Evolutionary conservation across 2,888 invertebrate species (phyloP), one percentile per base, ranked within the genome.

Genomic region (Neria commutata): DNA sequence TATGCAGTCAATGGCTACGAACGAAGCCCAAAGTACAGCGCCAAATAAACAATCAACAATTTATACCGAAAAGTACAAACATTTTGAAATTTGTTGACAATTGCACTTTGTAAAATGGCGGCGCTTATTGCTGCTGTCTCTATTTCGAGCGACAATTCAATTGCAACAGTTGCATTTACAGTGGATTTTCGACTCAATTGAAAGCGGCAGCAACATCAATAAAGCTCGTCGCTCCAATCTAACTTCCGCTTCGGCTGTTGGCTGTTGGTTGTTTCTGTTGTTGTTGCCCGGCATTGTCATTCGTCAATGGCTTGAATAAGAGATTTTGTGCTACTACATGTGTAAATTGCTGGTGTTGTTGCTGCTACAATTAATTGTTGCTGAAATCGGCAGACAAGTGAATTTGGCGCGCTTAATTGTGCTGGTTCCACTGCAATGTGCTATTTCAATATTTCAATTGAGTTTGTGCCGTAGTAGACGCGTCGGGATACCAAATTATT

Each of bases 21-120:
- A n/a, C n/a, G n/a, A n/a, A n/a, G n/a, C n/a, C n/a, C n/a, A n/a
- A n/a, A n/a, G n/a, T n/a, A 37, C 37, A 37, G 8, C n/a, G 37
- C n/a, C 37, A 42, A 19, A 42, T 21, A 42, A 42, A 21, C 42
- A 21, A 42, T 42, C 17, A 42, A 42, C 42, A 42, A 19, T 42
- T 42, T 42, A 42, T 42, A 17, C 14, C 17, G 21, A 42, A 42
- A 42, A 19, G 42, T 21, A 21, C 42, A 42, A 42, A 42, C 19
- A 42, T 42, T 42, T 42, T 42, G 42, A 21, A 42, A 42, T 19
- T 21, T 42, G 42, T 42, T 42, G 42, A 42, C 42, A 42, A 42
- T 42, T 42, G 42, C 42, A 42, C 42, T 42, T 42, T 42, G 42
- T 42, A 42, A 4, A 42, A 42, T 14, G 21, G 19, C 17, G 11